Evolutionary conservation across 2,888 invertebrate species (phyloP), one percentile per base, ranked within the genome.

Genomic region (Malachius bipustulatus): DNA sequence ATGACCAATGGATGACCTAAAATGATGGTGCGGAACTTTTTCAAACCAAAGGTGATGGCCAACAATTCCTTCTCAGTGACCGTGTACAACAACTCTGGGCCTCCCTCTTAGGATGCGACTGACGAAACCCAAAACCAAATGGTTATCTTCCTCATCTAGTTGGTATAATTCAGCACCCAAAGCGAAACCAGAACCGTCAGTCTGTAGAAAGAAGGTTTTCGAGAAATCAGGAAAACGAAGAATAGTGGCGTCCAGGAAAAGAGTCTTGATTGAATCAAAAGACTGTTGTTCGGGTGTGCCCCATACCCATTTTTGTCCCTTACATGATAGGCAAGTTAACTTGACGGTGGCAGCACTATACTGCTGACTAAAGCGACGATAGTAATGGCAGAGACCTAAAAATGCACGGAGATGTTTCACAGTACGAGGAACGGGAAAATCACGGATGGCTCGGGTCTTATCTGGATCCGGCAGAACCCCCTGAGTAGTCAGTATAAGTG

Each of bases 1-100:
- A 40, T 35, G 19, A 39, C 14, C 2, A 34, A 9, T 6, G 4
- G 14, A 26, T 40, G 15, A 13, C 38, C 38, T 11, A 40, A 14
- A n/a, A 38, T 15, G 8, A 34, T 6, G n/a, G n/a, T n/a, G n/a
- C n/a, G n/a, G n/a, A n/a, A n/a, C n/a, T n/a, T n/a, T n/a, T n/a
- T n/a, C n/a, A n/a, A n/a, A n/a, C n/a, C n/a, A n/a, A n/a, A n/a
- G n/a, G n/a, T n/a, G n/a, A n/a, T n/a, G n/a, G n/a, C n/a, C n/a
- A n/a, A n/a, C n/a, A n/a, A n/a, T n/a, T n/a, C n/a, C n/a, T n/a
- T n/a, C n/a, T n/a, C n/a, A n/a, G n/a, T n/a, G n/a, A n/a, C n/a
- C n/a, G n/a, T n/a, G n/a, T n/a, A n/a, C n/a, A n/a, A n/a, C n/a
- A 6, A 28, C 34, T 2, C 34, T 9, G 11, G 11, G 11, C 8